Percentiles rank a stretch among this genome's conserved stretches.
Evolutionary conservation across 2,113 vertebrate species (phyloP).

Genomic region (Misgurnus mizolepis): DNA sequence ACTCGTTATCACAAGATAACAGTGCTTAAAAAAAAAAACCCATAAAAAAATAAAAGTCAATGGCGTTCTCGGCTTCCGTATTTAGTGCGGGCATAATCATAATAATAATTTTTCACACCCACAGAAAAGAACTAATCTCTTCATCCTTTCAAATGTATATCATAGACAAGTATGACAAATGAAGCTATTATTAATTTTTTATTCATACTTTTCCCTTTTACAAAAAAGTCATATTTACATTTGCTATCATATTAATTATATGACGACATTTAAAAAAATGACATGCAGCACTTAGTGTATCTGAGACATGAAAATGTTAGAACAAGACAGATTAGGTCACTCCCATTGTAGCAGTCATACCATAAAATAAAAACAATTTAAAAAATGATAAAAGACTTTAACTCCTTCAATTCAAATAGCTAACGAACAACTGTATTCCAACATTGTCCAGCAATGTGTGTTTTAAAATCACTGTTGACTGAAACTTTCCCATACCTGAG

Average conservation of each 20-base stretch:
- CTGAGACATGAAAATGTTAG: constrained; percentile 52
- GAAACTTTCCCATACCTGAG: constrained; percentile 47
- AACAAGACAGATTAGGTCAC: constrained; percentile 55
- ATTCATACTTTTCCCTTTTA: constrained; percentile 58
- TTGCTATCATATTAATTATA: constrained; percentile 55
- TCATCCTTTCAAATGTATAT: background rate
- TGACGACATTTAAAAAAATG: constrained; percentile 59
- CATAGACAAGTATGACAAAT: background rate
- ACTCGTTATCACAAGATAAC: too few relatives aligned
- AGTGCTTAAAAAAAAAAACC: too few relatives aligned
- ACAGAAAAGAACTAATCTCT: too few relatives aligned
- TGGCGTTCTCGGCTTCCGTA: too few relatives aligned
- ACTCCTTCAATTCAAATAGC: constrained; percentile 34
- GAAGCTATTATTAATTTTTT: constrained; percentile 28
- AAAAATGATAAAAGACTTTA: constrained; percentile 42
- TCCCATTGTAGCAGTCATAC: constrained; percentile 59
- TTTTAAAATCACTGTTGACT: constrained; percentile 53
- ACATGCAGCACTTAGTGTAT: constrained; percentile 65
- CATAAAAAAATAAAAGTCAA: too few relatives aligned
- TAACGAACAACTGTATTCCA: constrained; percentile 58
- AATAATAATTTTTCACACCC: too few relatives aligned
- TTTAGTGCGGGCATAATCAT: too few relatives aligned
- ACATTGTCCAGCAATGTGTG: constrained; percentile 75
- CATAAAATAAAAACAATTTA: constrained; percentile 57
- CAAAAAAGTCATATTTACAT: constrained; percentile 62